These are phyloP conservation scores for Pempheris klunzingeri DNA, from an alignment of 2,797 vertebrate species.

Conservation along the genomic window DNA sequence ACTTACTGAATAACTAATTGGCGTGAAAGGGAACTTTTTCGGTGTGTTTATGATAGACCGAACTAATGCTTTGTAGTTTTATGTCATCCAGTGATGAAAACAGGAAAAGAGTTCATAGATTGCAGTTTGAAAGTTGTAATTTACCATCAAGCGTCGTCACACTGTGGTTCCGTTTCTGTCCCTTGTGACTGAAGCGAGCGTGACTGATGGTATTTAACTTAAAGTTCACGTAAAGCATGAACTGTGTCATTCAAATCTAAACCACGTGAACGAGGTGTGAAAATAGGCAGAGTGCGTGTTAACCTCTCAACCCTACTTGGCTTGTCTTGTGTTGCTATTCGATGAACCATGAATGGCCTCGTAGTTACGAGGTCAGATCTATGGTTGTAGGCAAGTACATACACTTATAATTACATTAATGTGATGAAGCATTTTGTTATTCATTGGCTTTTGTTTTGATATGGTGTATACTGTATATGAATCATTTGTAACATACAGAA, in stretches of 20 bases:
- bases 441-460: not conserved
- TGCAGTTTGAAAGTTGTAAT: not conserved
- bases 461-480: not conserved
- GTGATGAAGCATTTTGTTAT: not conserved
- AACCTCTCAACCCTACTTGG: not conserved
- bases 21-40: not conserved
- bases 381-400: not conserved
- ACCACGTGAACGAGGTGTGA: constrained; percentile 3
- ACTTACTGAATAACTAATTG: too few species aligned
- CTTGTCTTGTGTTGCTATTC: constrained; percentile 37
- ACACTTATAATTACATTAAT: not conserved
- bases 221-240: not conserved
- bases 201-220: not conserved
- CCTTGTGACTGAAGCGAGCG: not conserved
- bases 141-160: not conserved
- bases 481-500: not conserved
- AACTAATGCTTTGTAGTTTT: not conserved
- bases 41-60: not conserved
- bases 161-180: not conserved
- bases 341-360: constrained; percentile 1
- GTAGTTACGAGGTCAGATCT: constrained; percentile 2
- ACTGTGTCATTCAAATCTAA: not conserved
- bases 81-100: not conserved
- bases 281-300: not conserved
- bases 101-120: not conserved